Conservation (phyloP, 2,888 invertebrate genomes). For the Drosophila anomelani region DNA sequence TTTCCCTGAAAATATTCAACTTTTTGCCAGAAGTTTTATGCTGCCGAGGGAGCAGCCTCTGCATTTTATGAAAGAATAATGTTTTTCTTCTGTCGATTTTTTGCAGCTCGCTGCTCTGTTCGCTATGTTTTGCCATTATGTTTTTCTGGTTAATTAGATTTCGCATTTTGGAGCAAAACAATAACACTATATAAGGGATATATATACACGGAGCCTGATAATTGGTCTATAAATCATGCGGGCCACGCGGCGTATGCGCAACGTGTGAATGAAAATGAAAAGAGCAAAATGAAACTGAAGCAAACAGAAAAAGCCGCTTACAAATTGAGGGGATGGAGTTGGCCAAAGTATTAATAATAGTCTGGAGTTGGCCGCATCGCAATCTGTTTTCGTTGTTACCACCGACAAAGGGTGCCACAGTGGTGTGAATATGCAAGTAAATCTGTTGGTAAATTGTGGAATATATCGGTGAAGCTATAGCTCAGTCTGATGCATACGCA, state of each 20-base stretch:
- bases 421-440: too few relatives aligned
- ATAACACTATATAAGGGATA: conserved; percentile 3
- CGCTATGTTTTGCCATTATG: conserved; percentile 13
- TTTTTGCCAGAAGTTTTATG: conserved; percentile 19
- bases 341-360: conserved; percentile 32
- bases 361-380: conserved; percentile 20
- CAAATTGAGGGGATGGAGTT: conserved; percentile 11
- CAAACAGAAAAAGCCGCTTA: conserved; percentile 13
- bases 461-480: too few relatives aligned
- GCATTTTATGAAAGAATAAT: conserved; percentile 18
- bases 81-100: conserved; percentile 2
- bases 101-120: not conserved
- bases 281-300: not conserved
- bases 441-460: not conserved
- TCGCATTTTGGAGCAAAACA: conserved; percentile 22
- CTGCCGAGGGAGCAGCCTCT: conserved; percentile 4
- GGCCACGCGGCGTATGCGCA: conserved; percentile 37
- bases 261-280: conserved; percentile 21
- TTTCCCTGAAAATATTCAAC: conserved; percentile 5
- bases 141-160: conserved; percentile 45
- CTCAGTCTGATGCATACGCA: too few relatives aligned
- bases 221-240: conserved; percentile 44
- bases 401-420: conserved; percentile 3
- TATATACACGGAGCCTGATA: conserved; percentile 8
- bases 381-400: conserved; percentile 31